Base-by-base conservation (phyloP, 2,888 invertebrate species). In the Masnerella sp. region DNA sequence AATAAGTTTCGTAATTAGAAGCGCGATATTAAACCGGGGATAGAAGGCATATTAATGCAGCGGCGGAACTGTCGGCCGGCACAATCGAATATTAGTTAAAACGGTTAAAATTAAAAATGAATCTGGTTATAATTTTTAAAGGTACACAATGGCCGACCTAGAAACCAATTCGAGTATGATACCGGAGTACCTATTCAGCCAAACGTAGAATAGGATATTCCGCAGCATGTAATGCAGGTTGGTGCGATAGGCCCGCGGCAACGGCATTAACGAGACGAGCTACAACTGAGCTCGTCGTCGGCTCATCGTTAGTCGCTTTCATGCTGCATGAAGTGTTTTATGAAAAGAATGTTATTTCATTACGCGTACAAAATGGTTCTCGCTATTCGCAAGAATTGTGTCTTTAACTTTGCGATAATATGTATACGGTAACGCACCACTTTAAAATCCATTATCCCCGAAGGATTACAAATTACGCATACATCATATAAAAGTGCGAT, bases 291-390 rank as follows among this genome's bases (percentile, higher is more conserved):
- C 65, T 52, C 70, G 74, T 65, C 69, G 69, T 74, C 69, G 42
- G 74, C 58, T 74, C 74, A 74, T 74, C 74, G 74, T 74, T 74
- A 74, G 69, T 59, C 69, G 68, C 74, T 74, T 69, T 69, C 74
- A 69, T 69, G 47, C 64, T 36, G 65, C 51, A 74, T 70, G 49
- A 61, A 74, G 69, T 65, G 54, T 69, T 74, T 65, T 65, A 59
- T 74, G 74, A 74, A 74, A 74, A 74, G 69, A 74, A 74, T 59
- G 69, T 74, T 74, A 74, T 74, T 74, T 74, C 65, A 70, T 74
- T 74, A 70, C 38, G 64, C 56, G 47, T 54, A 49, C 68, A 74
- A 74, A 74, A 64, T 68, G 74, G 58, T 74, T 51, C 64, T 74
- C 52, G 51, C 69, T 59, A 69, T 59, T 74, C 40, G 54, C 47